A percentile compares a stretch with the other conserved stretches of the same genome.
phyloP scores from a whole-genome alignment of 2,888 invertebrate genomes.

The Tenthredo livida region DNA sequence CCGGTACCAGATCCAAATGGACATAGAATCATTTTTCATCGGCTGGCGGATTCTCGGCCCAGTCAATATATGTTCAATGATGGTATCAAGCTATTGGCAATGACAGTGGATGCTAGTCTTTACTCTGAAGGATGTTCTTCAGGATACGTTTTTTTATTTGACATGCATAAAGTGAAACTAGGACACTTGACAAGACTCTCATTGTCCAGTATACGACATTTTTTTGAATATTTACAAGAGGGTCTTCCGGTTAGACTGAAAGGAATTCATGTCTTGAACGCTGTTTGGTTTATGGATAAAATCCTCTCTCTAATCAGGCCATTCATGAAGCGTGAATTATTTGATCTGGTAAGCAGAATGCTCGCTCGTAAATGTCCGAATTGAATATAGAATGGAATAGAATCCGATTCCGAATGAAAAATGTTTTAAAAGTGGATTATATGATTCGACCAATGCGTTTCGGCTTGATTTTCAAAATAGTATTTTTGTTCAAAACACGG shows the following conservation, averaged over 20 bases:
- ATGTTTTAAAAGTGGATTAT: neutral
- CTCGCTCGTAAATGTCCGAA: neutral
- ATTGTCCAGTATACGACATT: constrained; percentile 81
- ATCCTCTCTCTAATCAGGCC: constrained; percentile 78
- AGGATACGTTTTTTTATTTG: constrained; percentile 85
- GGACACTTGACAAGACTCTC: constrained; percentile 82
- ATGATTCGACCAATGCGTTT: neutral
- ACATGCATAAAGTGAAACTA: constrained; percentile 83
- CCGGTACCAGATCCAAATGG: constrained; percentile 82
- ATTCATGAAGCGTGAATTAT: constrained; percentile 78
- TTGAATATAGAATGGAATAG: neutral
- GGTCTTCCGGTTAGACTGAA: constrained; percentile 84
- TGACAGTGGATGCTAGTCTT: constrained; percentile 82
- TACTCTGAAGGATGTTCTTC: constrained; percentile 82
- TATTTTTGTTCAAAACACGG: neutral
- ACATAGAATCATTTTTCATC: constrained; percentile 83
- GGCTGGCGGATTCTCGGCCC: constrained; percentile 81
- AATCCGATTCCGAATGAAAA: neutral
- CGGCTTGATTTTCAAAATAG: neutral
- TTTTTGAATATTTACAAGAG: constrained; percentile 86
- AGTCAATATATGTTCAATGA: constrained; percentile 82
- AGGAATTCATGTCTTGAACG: constrained; percentile 85
- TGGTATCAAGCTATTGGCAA: constrained; percentile 82
- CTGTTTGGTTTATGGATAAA: constrained; percentile 79
- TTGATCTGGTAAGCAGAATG: constrained; percentile 74